Evolutionary conservation across 1,140 invertebrate genomes (phyloP).

Genomic region (Drosophila willistoni): DNA sequence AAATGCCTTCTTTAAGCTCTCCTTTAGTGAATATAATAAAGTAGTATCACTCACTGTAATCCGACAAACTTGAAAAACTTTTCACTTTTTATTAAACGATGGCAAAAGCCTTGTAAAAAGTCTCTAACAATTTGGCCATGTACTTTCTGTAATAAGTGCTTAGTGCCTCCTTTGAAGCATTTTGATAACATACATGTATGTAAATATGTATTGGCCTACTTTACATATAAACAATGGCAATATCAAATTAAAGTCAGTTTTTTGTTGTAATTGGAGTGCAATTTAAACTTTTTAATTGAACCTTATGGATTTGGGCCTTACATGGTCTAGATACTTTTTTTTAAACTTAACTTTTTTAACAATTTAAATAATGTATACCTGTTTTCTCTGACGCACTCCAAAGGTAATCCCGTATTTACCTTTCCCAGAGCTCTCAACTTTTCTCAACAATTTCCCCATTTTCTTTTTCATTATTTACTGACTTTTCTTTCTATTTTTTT

Average conservation of each 20-base stretch:
- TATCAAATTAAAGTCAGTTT: neutral
- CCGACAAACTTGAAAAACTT: no score
- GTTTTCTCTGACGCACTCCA: neutral
- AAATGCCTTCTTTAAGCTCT: no score
- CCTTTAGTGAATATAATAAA: no score
- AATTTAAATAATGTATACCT: slow-evolving; percentile 15
- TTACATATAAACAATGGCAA: neutral
- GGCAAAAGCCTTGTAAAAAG: no score
- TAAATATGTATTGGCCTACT: no score
- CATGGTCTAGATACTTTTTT: neutral
- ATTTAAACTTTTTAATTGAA: slow-evolving; percentile 1
- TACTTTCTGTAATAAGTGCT: no score
- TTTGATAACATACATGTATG: no score
- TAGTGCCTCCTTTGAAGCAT: no score
- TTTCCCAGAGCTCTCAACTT: neutral
- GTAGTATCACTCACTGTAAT: no score
- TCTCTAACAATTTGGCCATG: no score
- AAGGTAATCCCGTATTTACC: slow-evolving; percentile 18
- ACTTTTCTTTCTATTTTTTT: no score
- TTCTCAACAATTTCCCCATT: slow-evolving; percentile 2
- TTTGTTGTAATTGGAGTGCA: neutral
- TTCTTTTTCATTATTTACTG: slow-evolving; percentile 19
- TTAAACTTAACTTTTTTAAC: neutral
- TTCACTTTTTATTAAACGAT: no score
- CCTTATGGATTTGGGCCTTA: neutral